Conservation (phyloP, 1,140 invertebrate species). For the Oryctes rhinoceros region DNA sequence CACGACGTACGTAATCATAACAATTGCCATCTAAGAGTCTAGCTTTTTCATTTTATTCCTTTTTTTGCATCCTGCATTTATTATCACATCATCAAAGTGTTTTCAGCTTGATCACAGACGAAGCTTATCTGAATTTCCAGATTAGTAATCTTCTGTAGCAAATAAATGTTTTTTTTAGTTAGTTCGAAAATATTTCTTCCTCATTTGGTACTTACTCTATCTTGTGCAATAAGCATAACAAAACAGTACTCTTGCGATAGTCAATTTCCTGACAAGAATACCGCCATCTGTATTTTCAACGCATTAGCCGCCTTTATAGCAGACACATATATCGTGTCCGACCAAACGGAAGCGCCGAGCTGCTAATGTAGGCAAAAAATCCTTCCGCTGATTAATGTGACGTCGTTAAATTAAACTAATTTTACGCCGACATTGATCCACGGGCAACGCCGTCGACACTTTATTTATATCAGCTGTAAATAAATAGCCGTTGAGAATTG, state of each 20-base stretch:
- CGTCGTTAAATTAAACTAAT: constrained; percentile 26
- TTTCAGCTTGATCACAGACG: too few relatives aligned
- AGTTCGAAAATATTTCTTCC: too few relatives aligned
- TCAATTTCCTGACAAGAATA: not conserved
- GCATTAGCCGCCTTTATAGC: not conserved
- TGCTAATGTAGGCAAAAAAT: constrained; percentile 19
- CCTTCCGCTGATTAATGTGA: constrained; percentile 13
- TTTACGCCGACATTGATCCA: constrained; percentile 33
- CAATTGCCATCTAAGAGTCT: too few relatives aligned
- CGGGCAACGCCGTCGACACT: constrained; percentile 9
- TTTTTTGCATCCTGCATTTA: too few relatives aligned
- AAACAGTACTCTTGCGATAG: not conserved
- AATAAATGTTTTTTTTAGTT: too few relatives aligned
- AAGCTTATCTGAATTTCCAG: too few relatives aligned
- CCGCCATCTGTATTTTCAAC: not conserved
- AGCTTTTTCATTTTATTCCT: too few relatives aligned
- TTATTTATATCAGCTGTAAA: constrained; percentile 27
- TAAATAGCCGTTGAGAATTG: constrained; percentile 24
- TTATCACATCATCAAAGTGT: too few relatives aligned
- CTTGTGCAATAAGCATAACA: too few relatives aligned
- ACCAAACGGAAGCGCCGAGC: not conserved
- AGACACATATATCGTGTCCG: not conserved
- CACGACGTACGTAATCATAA: too few relatives aligned
- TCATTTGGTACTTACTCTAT: too few relatives aligned
- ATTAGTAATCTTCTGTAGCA: too few relatives aligned